Conservation (phyloP, 2,113 vertebrate species). For the Mustelus asterias region DNA sequence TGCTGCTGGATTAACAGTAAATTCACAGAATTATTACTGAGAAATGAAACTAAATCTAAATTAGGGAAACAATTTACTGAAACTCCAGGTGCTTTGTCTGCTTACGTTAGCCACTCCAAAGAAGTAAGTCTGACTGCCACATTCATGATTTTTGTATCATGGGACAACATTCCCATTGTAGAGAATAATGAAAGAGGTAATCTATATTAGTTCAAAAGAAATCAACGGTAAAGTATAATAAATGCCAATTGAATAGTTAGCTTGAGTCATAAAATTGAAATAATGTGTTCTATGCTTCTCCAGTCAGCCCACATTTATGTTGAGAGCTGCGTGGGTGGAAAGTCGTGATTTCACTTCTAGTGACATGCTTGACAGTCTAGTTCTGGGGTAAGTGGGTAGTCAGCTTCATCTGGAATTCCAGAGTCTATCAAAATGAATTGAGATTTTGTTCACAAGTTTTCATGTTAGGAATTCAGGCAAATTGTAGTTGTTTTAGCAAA, state of each 20-base stretch:
- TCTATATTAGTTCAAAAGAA: background rate
- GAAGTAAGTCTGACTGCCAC: background rate
- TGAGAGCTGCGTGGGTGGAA: constrained; percentile 7
- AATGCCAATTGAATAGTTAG: background rate
- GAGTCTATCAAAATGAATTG: background rate
- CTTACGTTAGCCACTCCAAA: background rate
- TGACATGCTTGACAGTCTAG: background rate
- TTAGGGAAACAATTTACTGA: background rate
- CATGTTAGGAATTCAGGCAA: background rate
- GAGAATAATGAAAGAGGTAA: background rate
- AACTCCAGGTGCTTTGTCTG: background rate
- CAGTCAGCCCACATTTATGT: background rate
- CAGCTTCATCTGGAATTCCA: background rate
- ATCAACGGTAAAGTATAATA: background rate
- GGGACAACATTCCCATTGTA: background rate
- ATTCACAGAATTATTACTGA: background rate
- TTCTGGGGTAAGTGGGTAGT: background rate
- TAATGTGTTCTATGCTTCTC: background rate
- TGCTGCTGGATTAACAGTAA: background rate
- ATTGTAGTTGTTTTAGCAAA: background rate
- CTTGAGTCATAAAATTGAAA: constrained; percentile 8
- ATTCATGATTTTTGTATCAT: background rate
- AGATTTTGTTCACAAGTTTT: background rate
- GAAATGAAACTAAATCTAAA: background rate
- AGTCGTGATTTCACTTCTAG: background rate